Percentiles rank a stretch among this genome's conserved stretches.
Conservation (phyloP, 2,797 vertebrate genomes). For the Spea hammondii region DNA sequence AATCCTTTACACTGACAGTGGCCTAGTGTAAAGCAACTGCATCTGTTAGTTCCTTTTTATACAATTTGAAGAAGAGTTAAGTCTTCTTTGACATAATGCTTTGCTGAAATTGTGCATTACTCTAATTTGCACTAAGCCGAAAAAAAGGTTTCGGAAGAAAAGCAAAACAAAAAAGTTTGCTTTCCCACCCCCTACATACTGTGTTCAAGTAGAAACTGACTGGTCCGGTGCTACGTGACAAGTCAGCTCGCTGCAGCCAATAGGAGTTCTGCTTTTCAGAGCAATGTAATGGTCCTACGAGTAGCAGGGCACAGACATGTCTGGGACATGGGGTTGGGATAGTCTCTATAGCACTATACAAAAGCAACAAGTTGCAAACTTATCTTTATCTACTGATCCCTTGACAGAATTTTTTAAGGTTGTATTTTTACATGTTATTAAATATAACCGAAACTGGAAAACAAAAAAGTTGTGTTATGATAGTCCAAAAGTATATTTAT, state of each 20-base stretch:
- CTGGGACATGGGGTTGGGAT: background rate
- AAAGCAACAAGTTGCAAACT: background rate
- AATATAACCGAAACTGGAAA: conserved; percentile 46
- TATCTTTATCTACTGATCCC: conserved; percentile 16
- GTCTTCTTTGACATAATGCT: background rate
- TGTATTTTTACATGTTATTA: conserved; percentile 52
- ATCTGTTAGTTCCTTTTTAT: background rate
- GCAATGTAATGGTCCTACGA: background rate
- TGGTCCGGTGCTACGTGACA: background rate
- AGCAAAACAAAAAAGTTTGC: background rate
- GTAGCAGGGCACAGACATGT: background rate
- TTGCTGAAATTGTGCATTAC: background rate
- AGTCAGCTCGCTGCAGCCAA: background rate
- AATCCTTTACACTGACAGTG: background rate
- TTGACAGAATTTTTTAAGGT: conserved; percentile 3
- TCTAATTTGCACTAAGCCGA: background rate
- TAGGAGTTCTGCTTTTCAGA: background rate
- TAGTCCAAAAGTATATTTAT: conserved; percentile 52
- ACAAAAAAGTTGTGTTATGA: conserved; percentile 43
- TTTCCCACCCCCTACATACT: background rate
- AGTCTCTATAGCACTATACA: conserved; percentile 1
- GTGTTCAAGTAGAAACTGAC: background rate
- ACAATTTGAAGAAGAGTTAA: background rate
- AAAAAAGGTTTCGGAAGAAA: background rate
- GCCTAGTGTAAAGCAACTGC: background rate